These are phyloP conservation scores for Corythoichthys haematopterus DNA, from an alignment of 2,113 vertebrate species.

Conservation along the genomic window DNA sequence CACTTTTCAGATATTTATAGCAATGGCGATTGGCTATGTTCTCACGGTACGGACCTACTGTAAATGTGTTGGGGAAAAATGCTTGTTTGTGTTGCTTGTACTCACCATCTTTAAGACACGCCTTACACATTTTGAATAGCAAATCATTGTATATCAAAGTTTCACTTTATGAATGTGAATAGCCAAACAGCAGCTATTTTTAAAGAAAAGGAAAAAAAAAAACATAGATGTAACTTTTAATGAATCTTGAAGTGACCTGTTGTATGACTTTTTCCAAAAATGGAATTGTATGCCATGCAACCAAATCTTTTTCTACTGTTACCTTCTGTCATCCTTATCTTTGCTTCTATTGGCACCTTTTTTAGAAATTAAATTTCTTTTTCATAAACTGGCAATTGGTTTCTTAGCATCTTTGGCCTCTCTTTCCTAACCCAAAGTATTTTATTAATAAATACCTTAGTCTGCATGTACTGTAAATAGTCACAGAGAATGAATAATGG, in stretches of 20 bases:
- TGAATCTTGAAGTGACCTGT: slow-evolving; percentile 26
- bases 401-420: neutral
- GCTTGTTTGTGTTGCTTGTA: slow-evolving; percentile 6
- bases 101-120: slow-evolving; percentile 21
- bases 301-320: slow-evolving; percentile 36
- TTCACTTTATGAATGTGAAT: slow-evolving; percentile 9
- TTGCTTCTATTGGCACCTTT: slow-evolving; percentile 32
- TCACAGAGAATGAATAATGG: neutral
- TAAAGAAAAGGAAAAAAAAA: neutral
- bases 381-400: slow-evolving; percentile 13
- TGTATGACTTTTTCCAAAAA: slow-evolving; percentile 32
- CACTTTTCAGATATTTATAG: slow-evolving; percentile 19
- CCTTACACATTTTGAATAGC: slow-evolving; percentile 32
- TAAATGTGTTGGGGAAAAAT: slow-evolving; percentile 33
- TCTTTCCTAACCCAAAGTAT: too few relatives aligned
- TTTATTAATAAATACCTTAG: too few relatives aligned
- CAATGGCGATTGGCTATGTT: slow-evolving; percentile 18
- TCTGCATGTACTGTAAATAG: too few relatives aligned
- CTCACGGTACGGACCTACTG: slow-evolving; percentile 29
- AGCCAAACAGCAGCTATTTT: slow-evolving; percentile 15
- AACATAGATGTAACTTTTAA: neutral
- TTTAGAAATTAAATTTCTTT: slow-evolving; percentile 39
- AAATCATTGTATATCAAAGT: slow-evolving; percentile 5
- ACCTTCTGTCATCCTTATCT: slow-evolving; percentile 25
- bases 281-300: slow-evolving; percentile 38